These are phyloP conservation scores for Luperina nickerlii DNA, from an alignment of 2,888 invertebrate genomes.

Conservation along the genomic window DNA sequence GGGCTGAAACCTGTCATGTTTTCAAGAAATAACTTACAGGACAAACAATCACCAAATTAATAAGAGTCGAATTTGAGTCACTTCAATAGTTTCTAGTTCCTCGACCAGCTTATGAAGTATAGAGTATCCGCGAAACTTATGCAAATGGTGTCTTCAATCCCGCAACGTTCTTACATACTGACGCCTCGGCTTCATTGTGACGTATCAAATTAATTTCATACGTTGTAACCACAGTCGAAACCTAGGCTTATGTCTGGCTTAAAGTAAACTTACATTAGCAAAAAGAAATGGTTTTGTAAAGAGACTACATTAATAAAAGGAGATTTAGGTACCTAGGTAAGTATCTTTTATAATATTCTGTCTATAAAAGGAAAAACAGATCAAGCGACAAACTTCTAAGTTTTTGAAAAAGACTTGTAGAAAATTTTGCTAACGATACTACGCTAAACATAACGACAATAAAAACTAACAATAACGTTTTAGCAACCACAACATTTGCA, in stretches of 20 bases:
- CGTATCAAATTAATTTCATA: constrained; percentile 70
- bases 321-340: constrained; percentile 11
- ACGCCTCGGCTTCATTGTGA: constrained; percentile 70
- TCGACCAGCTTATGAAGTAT: constrained; percentile 17
- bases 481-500: constrained; percentile 8
- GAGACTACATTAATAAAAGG: background rate
- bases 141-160: constrained; percentile 75
- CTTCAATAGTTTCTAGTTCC: constrained; percentile 42
- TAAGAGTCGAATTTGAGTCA: background rate
- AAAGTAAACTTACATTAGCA: constrained; percentile 8
- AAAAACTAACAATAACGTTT: constrained; percentile 33
- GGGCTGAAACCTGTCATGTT: too few relatives aligned
- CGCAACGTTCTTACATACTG: constrained; percentile 65
- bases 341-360: constrained; percentile 20
- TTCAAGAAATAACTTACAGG: background rate
- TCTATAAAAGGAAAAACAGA: constrained; percentile 8
- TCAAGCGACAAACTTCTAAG: background rate
- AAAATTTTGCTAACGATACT: background rate
- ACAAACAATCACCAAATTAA: too few relatives aligned
- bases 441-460: background rate
- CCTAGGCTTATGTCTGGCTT: constrained; percentile 10
- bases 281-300: constrained; percentile 25
- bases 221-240: constrained; percentile 34
- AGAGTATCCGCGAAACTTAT: constrained; percentile 74
- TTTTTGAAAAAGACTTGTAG: background rate